phyloP scores from a whole-genome alignment of 2,113 vertebrate species.

The Onychostoma macrolepis region DNA sequence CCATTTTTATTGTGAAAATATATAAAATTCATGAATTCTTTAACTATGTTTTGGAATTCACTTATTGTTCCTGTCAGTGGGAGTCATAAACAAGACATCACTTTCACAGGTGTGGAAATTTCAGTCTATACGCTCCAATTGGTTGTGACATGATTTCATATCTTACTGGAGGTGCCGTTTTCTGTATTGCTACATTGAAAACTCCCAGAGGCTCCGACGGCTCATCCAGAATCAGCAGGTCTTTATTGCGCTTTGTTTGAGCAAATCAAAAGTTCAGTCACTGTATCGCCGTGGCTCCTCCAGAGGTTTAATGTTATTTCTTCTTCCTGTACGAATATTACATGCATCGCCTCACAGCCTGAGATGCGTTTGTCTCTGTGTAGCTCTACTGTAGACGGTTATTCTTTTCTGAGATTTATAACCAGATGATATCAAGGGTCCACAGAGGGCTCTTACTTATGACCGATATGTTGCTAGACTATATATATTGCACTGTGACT shows the following conservation, averaged over 20 bases:
- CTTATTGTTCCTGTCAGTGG: neutral
- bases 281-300: constrained; percentile 21
- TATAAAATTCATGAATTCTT: neutral
- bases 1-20: neutral
- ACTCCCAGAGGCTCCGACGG: constrained; percentile 27
- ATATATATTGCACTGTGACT: neutral
- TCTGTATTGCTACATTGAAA: neutral
- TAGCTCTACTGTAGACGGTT: neutral
- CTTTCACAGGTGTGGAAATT: neutral
- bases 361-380: neutral
- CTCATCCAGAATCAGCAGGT: constrained; percentile 34
- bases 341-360: neutral
- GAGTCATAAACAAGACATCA: neutral
- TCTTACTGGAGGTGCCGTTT: neutral
- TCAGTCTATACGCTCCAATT: neutral
- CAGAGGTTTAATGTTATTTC: constrained; percentile 33
- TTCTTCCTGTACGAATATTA: constrained; percentile 24
- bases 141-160: constrained; percentile 12
- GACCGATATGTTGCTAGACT: neutral
- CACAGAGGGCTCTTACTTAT: neutral
- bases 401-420: neutral
- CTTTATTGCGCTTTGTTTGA: constrained; percentile 30
- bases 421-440: neutral
- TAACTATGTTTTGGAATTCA: neutral
- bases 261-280: constrained; percentile 13